These are phyloP conservation scores for Nemurella pictetii DNA, from an alignment of 2,888 invertebrate species.

Conservation along the genomic window DNA sequence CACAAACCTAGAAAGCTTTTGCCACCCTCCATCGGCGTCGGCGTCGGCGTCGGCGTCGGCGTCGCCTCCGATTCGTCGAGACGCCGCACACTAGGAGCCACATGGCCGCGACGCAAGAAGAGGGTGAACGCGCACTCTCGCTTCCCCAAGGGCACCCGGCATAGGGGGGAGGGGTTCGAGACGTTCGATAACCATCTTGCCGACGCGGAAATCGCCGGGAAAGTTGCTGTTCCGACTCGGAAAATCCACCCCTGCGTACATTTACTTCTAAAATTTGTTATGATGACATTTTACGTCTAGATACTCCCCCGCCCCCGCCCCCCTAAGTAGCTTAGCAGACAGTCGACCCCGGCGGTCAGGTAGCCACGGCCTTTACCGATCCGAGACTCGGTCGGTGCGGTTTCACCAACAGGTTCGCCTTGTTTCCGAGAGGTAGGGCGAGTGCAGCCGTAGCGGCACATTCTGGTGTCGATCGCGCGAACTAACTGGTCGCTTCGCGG, in stretches of 20 bases:
- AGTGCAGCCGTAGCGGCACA: background rate
- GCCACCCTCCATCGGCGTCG: background rate
- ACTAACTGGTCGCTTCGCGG: background rate
- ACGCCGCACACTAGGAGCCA: background rate
- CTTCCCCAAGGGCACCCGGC: background rate
- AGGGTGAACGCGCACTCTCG: background rate
- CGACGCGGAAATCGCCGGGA: background rate
- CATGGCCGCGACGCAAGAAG: background rate
- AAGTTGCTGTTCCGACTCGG: background rate
- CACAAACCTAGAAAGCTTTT: background rate
- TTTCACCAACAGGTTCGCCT: background rate
- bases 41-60: background rate
- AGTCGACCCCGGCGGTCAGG: background rate
- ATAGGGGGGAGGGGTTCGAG: background rate
- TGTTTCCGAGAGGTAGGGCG: background rate
- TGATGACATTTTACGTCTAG: background rate
- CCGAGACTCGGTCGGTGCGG: background rate
- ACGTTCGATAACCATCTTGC: background rate
- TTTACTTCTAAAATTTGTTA: background rate
- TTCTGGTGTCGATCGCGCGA: background rate
- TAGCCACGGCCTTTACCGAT: background rate
- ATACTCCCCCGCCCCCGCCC: background rate
- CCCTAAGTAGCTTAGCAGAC: too few species aligned
- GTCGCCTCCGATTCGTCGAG: background rate
- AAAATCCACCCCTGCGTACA: background rate